Conservation (phyloP, 1,140 invertebrate species). For the Drosophila neocordata region DNA sequence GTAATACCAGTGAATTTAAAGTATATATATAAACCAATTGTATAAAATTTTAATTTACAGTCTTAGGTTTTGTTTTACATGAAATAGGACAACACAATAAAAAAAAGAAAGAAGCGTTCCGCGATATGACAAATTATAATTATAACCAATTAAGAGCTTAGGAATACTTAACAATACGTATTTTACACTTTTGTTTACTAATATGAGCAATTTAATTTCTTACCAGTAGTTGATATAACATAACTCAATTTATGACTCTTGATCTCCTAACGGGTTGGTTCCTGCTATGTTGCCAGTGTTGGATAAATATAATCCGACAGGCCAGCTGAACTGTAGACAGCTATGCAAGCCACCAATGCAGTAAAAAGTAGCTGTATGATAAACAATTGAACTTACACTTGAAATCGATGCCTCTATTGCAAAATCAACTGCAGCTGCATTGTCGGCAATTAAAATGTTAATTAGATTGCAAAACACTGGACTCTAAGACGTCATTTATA, state of each 20-base stretch:
- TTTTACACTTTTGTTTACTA: neutral
- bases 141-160: too few relatives aligned
- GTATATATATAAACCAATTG: too few relatives aligned
- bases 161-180: too few relatives aligned
- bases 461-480: too few relatives aligned
- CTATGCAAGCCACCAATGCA: slow-evolving; percentile 60
- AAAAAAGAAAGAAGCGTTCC: too few relatives aligned
- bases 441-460: slow-evolving; percentile 10
- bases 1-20: too few relatives aligned
- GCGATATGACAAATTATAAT: too few relatives aligned
- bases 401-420: slow-evolving; percentile 9
- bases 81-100: too few relatives aligned
- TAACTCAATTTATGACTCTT: slow-evolving; percentile 75
- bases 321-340: slow-evolving; percentile 58
- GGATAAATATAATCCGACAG: slow-evolving; percentile 59
- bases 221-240: slow-evolving; percentile 68
- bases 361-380: slow-evolving; percentile 55
- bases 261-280: slow-evolving; percentile 53
- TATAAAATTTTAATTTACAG: too few relatives aligned
- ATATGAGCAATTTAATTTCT: neutral
- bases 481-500: too few relatives aligned
- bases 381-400: neutral
- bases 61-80: too few relatives aligned
- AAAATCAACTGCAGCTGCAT: slow-evolving; percentile 39
- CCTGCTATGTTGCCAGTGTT: slow-evolving; percentile 39